phyloP scores from a whole-genome alignment of 2,113 vertebrate genomes.

The Podarcis muralis region DNA sequence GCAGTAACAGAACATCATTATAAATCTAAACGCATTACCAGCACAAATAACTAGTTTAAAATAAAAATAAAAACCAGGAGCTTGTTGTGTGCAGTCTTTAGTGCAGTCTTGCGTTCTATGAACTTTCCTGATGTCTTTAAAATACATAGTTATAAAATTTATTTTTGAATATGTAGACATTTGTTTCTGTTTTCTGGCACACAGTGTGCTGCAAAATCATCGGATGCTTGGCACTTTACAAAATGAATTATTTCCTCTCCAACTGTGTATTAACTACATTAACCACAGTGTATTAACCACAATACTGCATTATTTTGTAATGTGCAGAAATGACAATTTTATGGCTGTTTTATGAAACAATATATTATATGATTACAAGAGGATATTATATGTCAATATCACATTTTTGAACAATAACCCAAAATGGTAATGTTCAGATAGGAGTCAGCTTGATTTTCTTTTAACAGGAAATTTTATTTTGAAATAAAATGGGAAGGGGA shows the following conservation, averaged over 20 bases:
- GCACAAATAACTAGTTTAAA: background rate
- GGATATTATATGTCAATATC: background rate
- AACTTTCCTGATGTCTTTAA: background rate
- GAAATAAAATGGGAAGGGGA: background rate
- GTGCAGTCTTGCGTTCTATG: background rate
- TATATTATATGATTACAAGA: background rate
- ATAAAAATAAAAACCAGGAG: background rate
- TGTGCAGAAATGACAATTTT: slow-evolving; percentile 11
- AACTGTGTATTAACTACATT: slow-evolving; percentile 11
- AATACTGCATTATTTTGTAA: slow-evolving; percentile 15
- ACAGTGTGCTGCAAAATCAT: background rate
- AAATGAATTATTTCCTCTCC: background rate
- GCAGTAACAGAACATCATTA: background rate
- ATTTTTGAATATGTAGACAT: background rate
- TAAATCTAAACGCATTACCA: background rate
- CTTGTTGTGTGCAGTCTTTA: background rate
- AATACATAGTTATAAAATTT: background rate
- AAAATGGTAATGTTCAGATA: background rate
- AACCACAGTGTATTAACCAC: slow-evolving; percentile 21
- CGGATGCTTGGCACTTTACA: background rate
- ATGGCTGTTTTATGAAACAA: background rate
- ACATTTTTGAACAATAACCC: background rate
- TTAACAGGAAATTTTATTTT: background rate
- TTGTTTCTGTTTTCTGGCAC: background rate
- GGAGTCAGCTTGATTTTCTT: background rate